Base-by-base conservation (phyloP, 2,797 vertebrate species). In the Coendou prehensilis region DNA sequence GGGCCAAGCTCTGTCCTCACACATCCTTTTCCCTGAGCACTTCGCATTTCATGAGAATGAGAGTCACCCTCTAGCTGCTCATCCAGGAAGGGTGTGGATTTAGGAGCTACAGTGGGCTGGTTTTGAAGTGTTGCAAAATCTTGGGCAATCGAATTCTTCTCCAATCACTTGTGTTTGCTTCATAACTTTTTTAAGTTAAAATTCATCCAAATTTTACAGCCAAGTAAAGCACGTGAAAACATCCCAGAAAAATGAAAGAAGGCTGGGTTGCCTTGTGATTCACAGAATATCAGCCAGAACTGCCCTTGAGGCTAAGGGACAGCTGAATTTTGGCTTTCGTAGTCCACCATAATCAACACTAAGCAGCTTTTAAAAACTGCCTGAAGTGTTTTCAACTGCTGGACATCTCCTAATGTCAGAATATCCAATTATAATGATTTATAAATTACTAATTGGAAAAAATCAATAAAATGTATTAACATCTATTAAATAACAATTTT, bases 1-100 rank as follows among this genome's bases (percentile, higher is more conserved):
- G 45, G 87, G 97, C 97, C 97, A 97, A 97, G 56, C 52, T 79
- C 91, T 95, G 94, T 96, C 91, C 89, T 94, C 89, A 93, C 87
- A 96, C 18, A 54, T 61, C 22, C 1, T 37, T 7, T 69, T 93
- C 96, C 96, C 96, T 13, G 69, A 96, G 94, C 11, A 61, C 91
- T 93, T 17, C 45, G 47, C 50, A 89, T 93, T 96, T 94, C 86
- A 80, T 71, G 47, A 95, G 95, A 69, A 81, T 89, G 52, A 93
- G 64, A 80, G 80, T 91, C 15, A 6, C 63, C 80, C 80, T 87
- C 67, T 57, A 28, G 89, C 91, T 95, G 76, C 14, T 71, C n/a
- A 78, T 80, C 80, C 89, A 94, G 95, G 67, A 92, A 96, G 97
- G 96, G 97, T 33, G 95, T 95, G 97, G 92, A 82, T 56, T 94